phyloP scores from a whole-genome alignment of 2,888 invertebrate genomes.

The Andrena haemorrhoa region DNA sequence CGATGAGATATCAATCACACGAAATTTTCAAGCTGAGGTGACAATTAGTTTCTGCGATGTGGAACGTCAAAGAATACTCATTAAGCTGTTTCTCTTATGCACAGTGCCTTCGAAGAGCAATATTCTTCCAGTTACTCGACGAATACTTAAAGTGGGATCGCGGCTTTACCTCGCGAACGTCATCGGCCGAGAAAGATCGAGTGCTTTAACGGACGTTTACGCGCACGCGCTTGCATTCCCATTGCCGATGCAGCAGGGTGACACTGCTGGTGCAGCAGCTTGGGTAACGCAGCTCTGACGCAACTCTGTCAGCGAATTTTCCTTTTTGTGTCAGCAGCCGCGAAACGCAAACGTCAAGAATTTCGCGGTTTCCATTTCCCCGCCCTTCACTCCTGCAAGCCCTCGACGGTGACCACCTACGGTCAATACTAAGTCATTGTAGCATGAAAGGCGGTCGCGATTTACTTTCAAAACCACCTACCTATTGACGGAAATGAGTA shows the following conservation, averaged over 20 bases:
- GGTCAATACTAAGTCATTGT: constrained; percentile 45
- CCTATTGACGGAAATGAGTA: constrained; percentile 59
- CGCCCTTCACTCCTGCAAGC: constrained; percentile 13
- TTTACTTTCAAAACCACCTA: constrained; percentile 64
- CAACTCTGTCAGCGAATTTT: constrained; percentile 1
- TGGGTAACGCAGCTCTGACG: background rate
- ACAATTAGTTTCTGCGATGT: too few species aligned
- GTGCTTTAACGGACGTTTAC: background rate
- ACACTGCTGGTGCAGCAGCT: background rate
- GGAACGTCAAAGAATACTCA: too few species aligned
- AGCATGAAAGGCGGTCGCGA: constrained; percentile 56
- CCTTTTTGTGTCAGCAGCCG: background rate
- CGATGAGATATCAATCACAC: too few species aligned
- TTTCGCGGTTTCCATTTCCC: constrained; percentile 40
- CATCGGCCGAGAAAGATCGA: too few species aligned
- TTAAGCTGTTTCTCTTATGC: too few species aligned
- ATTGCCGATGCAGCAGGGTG: background rate
- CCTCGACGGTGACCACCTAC: constrained; percentile 50
- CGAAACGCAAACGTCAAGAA: constrained; percentile 16
- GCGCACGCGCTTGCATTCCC: background rate
- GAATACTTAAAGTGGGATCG: too few species aligned
- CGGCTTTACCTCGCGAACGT: too few species aligned
- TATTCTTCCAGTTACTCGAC: too few species aligned
- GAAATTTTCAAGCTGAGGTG: too few species aligned
- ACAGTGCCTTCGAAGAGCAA: too few species aligned